A percentile compares a stretch with the other conserved stretches of the same genome.
Evolutionary conservation across 2,888 invertebrate species (phyloP).

Genomic region (Oxytorus armatus): DNA sequence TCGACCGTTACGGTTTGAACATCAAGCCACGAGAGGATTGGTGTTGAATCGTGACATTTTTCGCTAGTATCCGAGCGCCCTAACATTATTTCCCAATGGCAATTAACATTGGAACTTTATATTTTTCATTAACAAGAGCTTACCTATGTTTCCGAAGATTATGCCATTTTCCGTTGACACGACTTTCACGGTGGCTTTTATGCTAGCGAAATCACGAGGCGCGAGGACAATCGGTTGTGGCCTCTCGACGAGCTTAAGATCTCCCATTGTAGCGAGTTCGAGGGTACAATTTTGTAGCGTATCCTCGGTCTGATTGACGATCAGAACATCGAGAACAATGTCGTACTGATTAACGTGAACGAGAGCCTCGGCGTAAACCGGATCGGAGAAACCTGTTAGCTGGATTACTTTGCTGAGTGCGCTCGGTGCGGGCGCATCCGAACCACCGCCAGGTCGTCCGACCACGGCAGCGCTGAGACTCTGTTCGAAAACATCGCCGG

Average conservation of each 20-base stretch:
- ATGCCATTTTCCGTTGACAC: constrained; percentile 99
- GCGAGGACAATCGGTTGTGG: constrained; percentile 98
- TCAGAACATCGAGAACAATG: constrained; percentile 98
- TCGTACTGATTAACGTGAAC: constrained; percentile 99
- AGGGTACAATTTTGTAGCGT: constrained; percentile 99
- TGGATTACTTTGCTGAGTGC: constrained; percentile 94
- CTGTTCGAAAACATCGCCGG: constrained; percentile 96
- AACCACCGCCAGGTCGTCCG: constrained; percentile 85
- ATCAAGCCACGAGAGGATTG: no score
- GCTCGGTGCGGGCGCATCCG: constrained; percentile 86
- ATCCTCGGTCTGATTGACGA: constrained; percentile 99
- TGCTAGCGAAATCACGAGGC: constrained; percentile 98
- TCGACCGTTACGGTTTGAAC: no score
- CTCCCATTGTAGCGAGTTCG: constrained; percentile 98
- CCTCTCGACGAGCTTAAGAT: constrained; percentile 98
- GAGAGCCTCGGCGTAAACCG: constrained; percentile 99
- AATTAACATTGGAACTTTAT: no score
- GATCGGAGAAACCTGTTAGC: constrained; percentile 99
- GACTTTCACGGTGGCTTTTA: constrained; percentile 99
- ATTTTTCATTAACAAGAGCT: no score
- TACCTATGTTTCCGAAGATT: constrained; percentile 99
- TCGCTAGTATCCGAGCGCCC: no score
- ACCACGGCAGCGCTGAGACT: constrained; percentile 96
- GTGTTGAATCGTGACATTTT: no score
- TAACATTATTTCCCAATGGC: no score